phyloP scores from a whole-genome alignment of 2,797 vertebrate genomes.

The Aeoliscus strigatus region DNA sequence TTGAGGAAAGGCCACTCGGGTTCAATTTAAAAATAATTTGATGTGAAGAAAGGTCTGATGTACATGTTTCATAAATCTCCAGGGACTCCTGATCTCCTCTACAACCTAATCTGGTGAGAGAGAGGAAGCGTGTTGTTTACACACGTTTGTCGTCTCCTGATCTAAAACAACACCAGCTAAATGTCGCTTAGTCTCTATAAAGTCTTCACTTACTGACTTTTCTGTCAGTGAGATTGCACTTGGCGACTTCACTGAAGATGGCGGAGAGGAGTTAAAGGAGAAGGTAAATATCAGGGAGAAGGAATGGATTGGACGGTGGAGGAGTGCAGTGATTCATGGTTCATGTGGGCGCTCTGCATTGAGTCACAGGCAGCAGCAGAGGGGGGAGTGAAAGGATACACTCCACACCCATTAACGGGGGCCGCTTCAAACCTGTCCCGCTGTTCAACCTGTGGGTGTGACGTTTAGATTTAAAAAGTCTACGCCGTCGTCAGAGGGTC shows the following conservation, averaged over 20 bases:
- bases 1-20: no score
- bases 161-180: conserved; percentile 4
- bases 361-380: conserved; percentile 35
- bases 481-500: no score
- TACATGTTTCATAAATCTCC: conserved; percentile 37
- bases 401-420: conserved; percentile 12
- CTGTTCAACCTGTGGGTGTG: no score
- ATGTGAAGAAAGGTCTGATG: conserved; percentile 19
- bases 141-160: not conserved
- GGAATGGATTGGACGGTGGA: conserved; percentile 51
- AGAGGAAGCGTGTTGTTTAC: conserved; percentile 1
- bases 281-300: conserved; percentile 44
- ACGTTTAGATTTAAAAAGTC: no score
- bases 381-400: conserved; percentile 19
- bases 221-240: conserved; percentile 9
- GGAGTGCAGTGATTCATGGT: conserved; percentile 59
- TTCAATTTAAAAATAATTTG: no score
- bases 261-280: conserved; percentile 47
- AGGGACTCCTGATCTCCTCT: conserved; percentile 10
- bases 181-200: conserved; percentile 5
- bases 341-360: conserved; percentile 46
- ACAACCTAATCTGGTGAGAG: conserved; percentile 1
- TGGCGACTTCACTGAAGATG: conserved; percentile 16
- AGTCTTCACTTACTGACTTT: conserved; percentile 10
- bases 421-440: no score